phyloP scores from a whole-genome alignment of 2,888 invertebrate genomes.

The Lypha dubia region DNA sequence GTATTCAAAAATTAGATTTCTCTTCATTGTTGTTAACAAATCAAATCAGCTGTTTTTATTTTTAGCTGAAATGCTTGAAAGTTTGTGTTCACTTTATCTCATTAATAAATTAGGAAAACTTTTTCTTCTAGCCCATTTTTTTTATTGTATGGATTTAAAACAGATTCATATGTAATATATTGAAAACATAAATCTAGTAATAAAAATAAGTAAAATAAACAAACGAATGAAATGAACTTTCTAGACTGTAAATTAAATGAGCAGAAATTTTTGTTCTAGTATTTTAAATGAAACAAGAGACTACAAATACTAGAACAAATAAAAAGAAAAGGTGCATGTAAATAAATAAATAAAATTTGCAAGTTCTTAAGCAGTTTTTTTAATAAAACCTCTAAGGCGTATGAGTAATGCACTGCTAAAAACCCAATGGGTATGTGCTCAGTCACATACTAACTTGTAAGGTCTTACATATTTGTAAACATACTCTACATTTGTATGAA shows the following conservation, averaged over 20 bases:
- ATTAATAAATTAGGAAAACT: not conserved
- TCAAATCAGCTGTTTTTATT: not conserved
- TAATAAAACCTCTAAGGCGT: conserved; percentile 57
- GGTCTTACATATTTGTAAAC: conserved; percentile 34
- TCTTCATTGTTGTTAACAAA: not conserved
- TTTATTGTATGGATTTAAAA: not conserved
- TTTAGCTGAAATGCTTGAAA: not conserved
- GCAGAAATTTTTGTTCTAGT: not conserved
- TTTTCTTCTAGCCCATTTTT: not conserved
- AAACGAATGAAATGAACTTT: not conserved
- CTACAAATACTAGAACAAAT: not conserved
- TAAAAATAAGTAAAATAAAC: not conserved
- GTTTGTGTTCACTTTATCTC: not conserved
- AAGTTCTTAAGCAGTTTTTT: not conserved
- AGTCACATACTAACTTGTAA: conserved; percentile 9
- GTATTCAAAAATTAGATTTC: not conserved
- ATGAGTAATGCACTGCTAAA: conserved; percentile 60
- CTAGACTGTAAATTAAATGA: not conserved
- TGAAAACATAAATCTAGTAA: not conserved
- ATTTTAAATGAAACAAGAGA: conserved; percentile 2
- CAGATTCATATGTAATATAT: not conserved
- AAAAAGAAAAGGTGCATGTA: not conserved
- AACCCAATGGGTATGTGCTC: conserved; percentile 9
- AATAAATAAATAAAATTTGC: not conserved
- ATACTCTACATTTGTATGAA: conserved; percentile 47